phyloP scores from a whole-genome alignment of 1,140 invertebrate genomes.

The Drosophila arizonae region DNA sequence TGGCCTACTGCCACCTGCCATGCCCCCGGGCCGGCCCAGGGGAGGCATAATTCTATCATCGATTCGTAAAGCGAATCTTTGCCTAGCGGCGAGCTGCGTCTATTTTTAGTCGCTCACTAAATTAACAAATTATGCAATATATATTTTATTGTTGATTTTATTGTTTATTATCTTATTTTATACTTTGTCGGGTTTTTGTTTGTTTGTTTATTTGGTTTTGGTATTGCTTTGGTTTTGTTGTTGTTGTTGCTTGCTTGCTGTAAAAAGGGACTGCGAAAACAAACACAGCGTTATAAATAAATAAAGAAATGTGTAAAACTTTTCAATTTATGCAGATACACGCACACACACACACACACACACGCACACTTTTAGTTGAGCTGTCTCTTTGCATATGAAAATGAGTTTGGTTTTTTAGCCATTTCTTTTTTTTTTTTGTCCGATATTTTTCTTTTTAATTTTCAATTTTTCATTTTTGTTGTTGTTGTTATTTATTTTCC shows the following conservation, averaged over 20 bases:
- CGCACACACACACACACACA: slow-evolving; percentile 43
- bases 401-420: slow-evolving; percentile 59
- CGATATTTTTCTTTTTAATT: slow-evolving; percentile 23
- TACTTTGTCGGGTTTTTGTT: slow-evolving; percentile 10
- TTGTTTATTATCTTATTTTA: slow-evolving; percentile 22
- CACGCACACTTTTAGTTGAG: neutral
- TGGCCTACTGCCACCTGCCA: slow-evolving; percentile 2
- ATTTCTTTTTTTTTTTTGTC: slow-evolving; percentile 15
- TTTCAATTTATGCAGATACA: slow-evolving; percentile 71
- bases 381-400: slow-evolving; percentile 67
- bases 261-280: slow-evolving; percentile 37
- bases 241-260: neutral
- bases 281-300: slow-evolving; percentile 68
- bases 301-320: slow-evolving; percentile 60
- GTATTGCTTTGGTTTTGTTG: neutral
- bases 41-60: slow-evolving; percentile 41
- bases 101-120: slow-evolving; percentile 53
- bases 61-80: slow-evolving; percentile 38
- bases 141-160: slow-evolving; percentile 27
- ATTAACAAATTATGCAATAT: slow-evolving; percentile 73
- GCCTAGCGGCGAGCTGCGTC: slow-evolving; percentile 15
- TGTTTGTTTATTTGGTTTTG: slow-evolving; percentile 1
- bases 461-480: slow-evolving; percentile 15
- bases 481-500: slow-evolving; percentile 13
- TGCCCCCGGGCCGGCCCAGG: neutral